Conservation (phyloP, 92 coral and sea anemone genomes). For the Palythoa caribaeorum region DNA sequence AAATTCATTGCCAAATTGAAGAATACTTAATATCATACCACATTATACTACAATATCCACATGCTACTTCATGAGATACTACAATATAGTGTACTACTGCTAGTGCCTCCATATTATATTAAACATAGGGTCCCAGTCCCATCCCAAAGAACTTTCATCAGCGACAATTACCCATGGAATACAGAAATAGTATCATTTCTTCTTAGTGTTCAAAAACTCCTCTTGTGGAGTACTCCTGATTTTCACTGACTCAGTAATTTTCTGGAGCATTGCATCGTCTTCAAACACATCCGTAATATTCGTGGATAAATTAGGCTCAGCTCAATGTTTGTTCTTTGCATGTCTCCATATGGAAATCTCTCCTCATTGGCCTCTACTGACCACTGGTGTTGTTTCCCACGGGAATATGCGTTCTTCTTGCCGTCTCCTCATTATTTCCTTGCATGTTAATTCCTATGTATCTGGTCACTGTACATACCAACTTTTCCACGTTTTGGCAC, state of each 20-base stretch:
- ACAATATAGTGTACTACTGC: no score
- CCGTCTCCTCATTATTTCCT: background rate
- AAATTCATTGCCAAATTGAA: no score
- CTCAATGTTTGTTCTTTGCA: background rate
- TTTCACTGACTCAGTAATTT: background rate
- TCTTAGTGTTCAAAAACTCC: constrained; percentile 8
- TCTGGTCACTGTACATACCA: no score
- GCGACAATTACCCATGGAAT: background rate
- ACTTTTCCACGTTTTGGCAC: no score
- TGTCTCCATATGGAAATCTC: constrained; percentile 13
- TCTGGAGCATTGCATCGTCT: background rate
- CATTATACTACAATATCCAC: no score
- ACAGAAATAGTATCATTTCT: constrained; percentile 13
- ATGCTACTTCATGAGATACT: no score
- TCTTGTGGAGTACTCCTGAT: background rate
- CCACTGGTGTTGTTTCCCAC: constrained; percentile 16
- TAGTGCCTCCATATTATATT: no score
- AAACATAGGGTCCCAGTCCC: background rate
- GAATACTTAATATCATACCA: no score
- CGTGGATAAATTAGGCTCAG: background rate
- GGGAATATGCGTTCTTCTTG: constrained; percentile 29
- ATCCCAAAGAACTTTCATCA: background rate
- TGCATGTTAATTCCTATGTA: no score
- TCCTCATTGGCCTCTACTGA: background rate
- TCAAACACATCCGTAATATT: background rate